Evolutionary conservation across 2,797 vertebrate genomes (phyloP).

Genomic region (Pangasius krempfi): DNA sequence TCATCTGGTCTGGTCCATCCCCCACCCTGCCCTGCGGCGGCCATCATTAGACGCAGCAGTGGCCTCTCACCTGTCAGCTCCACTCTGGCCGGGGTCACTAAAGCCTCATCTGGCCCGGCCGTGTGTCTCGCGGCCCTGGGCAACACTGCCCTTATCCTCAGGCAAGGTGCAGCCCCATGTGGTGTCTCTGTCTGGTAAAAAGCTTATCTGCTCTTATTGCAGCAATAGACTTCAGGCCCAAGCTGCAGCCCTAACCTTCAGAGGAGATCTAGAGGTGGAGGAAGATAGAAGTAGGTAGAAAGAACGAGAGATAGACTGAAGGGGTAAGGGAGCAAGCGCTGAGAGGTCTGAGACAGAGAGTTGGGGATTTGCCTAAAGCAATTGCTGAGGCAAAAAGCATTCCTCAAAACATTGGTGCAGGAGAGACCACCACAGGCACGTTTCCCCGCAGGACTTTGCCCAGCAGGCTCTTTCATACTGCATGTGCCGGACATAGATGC

Average conservation of each 20-base stretch:
- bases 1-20: slow-evolving; percentile 43
- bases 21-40: slow-evolving; percentile 63
- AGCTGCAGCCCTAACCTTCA: slow-evolving; percentile 72
- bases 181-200: slow-evolving; percentile 73
- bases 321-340: slow-evolving; percentile 60
- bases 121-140: slow-evolving; percentile 64
- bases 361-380: slow-evolving; percentile 75
- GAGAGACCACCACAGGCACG: slow-evolving; percentile 79
- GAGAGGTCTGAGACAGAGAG: slow-evolving; percentile 50
- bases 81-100: slow-evolving; percentile 72
- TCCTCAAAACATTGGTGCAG: slow-evolving; percentile 75
- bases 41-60: slow-evolving; percentile 72
- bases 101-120: slow-evolving; percentile 69
- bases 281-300: slow-evolving; percentile 63
- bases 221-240: slow-evolving; percentile 73
- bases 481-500: slow-evolving; percentile 69
- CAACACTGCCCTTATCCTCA: slow-evolving; percentile 78
- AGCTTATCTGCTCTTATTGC: slow-evolving; percentile 82
- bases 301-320: slow-evolving; percentile 56
- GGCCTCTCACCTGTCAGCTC: slow-evolving; percentile 79
- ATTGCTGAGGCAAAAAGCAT: slow-evolving; percentile 76
- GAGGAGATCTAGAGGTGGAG: slow-evolving; percentile 64
- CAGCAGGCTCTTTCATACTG: slow-evolving; percentile 67
- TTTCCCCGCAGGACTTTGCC: slow-evolving; percentile 65
- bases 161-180: slow-evolving; percentile 81